phyloP scores from a whole-genome alignment of 1,140 invertebrate species.

The Caerostris darwini region DNA sequence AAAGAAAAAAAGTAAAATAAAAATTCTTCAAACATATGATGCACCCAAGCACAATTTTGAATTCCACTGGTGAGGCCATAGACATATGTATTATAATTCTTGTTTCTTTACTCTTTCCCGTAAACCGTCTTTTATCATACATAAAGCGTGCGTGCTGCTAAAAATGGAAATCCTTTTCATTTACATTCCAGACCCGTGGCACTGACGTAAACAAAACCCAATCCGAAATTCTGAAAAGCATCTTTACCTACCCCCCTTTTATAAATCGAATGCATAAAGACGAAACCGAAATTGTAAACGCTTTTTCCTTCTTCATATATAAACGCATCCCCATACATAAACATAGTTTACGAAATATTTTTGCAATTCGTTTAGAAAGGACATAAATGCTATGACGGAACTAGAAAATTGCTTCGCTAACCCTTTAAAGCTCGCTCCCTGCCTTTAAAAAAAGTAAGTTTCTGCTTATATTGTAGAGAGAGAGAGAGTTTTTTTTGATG shows the following conservation, averaged over 20 bases:
- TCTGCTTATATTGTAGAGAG: not conserved
- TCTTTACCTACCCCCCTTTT: not conserved
- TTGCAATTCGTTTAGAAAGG: conserved; percentile 15
- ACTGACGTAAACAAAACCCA: not conserved
- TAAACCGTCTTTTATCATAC: not conserved
- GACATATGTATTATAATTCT: not conserved
- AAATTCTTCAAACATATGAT: not conserved
- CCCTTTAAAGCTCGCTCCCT: not conserved
- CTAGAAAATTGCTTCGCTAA: conserved; percentile 5
- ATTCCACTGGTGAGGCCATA: not conserved
- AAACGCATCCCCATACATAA: not conserved
- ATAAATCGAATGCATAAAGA: not conserved
- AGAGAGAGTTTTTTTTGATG: not conserved
- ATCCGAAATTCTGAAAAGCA: not conserved
- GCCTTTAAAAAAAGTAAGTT: not conserved
- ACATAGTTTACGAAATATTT: not conserved
- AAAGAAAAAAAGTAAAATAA: not conserved
- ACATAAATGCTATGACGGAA: not conserved
- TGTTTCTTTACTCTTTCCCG: not conserved
- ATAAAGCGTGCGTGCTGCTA: not conserved
- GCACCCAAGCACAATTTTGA: not conserved
- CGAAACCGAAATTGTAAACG: not conserved
- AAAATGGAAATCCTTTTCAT: not conserved
- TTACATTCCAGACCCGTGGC: not conserved
- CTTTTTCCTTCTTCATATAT: not conserved